Conservation (phyloP, 1,140 invertebrate species). For the Papilio machaon region DNA sequence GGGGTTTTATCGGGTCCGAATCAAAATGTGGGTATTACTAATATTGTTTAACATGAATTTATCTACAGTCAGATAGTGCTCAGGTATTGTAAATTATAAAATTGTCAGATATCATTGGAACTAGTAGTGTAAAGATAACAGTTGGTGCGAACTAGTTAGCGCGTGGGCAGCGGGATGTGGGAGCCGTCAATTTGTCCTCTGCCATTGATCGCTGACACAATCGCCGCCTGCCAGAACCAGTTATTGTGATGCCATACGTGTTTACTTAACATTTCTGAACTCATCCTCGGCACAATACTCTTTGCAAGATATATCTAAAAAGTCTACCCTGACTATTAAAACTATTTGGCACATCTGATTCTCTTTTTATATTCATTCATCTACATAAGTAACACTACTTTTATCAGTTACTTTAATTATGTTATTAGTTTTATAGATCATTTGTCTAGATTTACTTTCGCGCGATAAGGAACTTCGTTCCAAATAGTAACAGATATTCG, state of each 20-base stretch:
- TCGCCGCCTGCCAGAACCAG: constrained; percentile 23
- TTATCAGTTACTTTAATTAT: too few species aligned
- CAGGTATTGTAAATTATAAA: background rate
- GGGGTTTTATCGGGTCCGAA: background rate
- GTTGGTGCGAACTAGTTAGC: constrained; percentile 43
- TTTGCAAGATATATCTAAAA: background rate
- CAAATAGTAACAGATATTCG: background rate
- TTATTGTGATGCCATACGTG: constrained; percentile 12
- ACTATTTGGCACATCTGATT: too few species aligned
- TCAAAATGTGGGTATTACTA: background rate
- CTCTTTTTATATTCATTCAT: too few species aligned
- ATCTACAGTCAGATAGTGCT: background rate
- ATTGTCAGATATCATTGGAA: background rate
- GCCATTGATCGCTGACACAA: constrained; percentile 43
- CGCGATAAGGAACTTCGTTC: too few species aligned
- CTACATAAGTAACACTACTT: too few species aligned
- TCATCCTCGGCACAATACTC: background rate
- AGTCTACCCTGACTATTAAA: background rate
- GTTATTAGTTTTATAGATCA: too few species aligned
- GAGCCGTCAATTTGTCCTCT: constrained; percentile 48
- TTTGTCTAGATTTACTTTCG: too few species aligned
- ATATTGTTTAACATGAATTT: background rate
- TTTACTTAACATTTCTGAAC: constrained; percentile 3
- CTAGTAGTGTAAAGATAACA: background rate
- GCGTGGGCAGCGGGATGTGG: constrained; percentile 44